phyloP scores from a whole-genome alignment of 2,888 invertebrate species.

The Cylindroiulus punctatus region DNA sequence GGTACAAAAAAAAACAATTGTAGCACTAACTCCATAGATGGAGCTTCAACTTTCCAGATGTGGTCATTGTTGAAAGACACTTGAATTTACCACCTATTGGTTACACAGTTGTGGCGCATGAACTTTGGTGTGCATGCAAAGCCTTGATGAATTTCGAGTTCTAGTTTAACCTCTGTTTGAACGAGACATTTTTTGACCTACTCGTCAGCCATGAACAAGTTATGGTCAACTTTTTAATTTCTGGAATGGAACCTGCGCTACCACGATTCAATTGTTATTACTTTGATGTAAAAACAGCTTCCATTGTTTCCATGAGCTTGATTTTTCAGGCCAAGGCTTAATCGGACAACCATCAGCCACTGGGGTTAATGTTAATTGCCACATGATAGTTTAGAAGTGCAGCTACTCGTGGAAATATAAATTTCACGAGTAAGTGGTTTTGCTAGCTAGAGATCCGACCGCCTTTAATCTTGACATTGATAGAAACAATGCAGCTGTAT shows the following conservation, averaged over 20 bases:
- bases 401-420: background rate
- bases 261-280: background rate
- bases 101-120: no score
- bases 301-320: conserved; percentile 1
- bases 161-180: no score
- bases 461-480: background rate
- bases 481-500: background rate
- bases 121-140: no score
- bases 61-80: no score
- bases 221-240: background rate
- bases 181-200: no score
- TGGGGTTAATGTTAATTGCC: background rate
- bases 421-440: background rate
- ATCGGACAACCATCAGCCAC: background rate
- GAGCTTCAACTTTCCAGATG: no score
- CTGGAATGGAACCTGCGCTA: background rate
- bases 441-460: background rate
- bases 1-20: no score
- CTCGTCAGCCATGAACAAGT: no score
- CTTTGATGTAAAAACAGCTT: background rate
- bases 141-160: no score
- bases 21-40: no score
- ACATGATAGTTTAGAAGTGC: background rate
- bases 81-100: no score
- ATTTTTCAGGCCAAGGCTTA: conserved; percentile 2